phyloP scores from a whole-genome alignment of 2,113 vertebrate species.

The Trogon melanurus region DNA sequence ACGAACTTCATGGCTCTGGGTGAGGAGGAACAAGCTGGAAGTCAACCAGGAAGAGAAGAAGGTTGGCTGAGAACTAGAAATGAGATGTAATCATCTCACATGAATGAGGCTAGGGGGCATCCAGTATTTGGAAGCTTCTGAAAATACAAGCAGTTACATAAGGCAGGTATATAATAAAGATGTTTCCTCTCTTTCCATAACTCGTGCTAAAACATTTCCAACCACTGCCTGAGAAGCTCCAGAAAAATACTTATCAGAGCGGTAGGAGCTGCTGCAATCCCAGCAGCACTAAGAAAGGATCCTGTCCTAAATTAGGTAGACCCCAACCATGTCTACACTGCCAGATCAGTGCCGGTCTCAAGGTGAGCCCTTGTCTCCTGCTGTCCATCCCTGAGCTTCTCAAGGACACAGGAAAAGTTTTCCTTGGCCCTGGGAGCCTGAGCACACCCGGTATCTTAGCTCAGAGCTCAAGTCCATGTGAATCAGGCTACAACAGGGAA shows the following conservation, averaged over 20 bases:
- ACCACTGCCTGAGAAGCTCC: background rate
- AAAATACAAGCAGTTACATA: background rate
- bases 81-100: background rate
- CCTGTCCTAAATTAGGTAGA: background rate
- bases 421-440: background rate
- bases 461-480: fast-evolving
- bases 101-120: background rate
- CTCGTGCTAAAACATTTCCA: background rate
- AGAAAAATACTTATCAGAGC: background rate
- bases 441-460: background rate
- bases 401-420: background rate
- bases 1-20: background rate
- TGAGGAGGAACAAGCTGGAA: constrained; percentile 2
- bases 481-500: background rate
- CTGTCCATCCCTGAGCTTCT: background rate
- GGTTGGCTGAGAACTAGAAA: background rate
- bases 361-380: background rate
- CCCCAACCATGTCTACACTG: fast-evolving
- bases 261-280: background rate
- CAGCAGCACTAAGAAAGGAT: background rate
- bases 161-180: background rate
- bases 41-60: background rate
- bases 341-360: background rate
- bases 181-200: background rate
- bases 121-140: background rate